Evolutionary conservation across 2,797 vertebrate species (phyloP), one percentile per base, ranked within the genome.

Genomic region (Malacoraja senta): DNA sequence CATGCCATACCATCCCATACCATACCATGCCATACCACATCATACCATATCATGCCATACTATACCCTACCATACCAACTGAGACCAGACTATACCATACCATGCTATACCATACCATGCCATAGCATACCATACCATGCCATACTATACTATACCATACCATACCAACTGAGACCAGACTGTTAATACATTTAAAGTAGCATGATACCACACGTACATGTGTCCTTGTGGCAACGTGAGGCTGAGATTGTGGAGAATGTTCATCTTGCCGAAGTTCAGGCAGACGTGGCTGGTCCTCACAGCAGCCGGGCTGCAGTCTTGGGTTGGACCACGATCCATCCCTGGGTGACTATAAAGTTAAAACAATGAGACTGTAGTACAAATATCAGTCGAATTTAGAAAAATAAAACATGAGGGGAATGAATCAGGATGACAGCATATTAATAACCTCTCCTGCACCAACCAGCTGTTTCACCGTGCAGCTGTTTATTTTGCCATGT

Each of bases 171-270:
- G 63, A 88, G 68, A 35, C 7, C 2, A 21, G 15, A 19, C 68
- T 35, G 4, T 21, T 9, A 65, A 84, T 79, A 19, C 35, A 79
- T 79, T 32, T 19, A 21, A 35, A 78, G 8, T 17, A 72, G 71
- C 24, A 29, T 68, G 74, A 15, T 38, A 53, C 2, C 15, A 1
- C 1, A 94, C 97, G 97, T 95, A 97, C 97, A 97, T 97, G n/a
- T 97, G 96, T 92, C 97, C 97, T 94, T 97, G 96, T 3, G 96
- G 96, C 1, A 97, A 95, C 0, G 95, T 95, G 94, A 97, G 95
- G 94, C 96, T 96, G 93, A 97, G 96, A 94, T 95, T 95, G 93
- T 77, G 96, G 91, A 97, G 96, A 84, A 97, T 96, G 93, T 96
- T 96, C 93, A 96, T 95, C 81, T 97, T 97, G 17, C 97, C 96